Percentiles rank a stretch among this genome's conserved stretches.
Conservation (phyloP, 2,797 vertebrate genomes). For the Lithobates sylvaticus region DNA sequence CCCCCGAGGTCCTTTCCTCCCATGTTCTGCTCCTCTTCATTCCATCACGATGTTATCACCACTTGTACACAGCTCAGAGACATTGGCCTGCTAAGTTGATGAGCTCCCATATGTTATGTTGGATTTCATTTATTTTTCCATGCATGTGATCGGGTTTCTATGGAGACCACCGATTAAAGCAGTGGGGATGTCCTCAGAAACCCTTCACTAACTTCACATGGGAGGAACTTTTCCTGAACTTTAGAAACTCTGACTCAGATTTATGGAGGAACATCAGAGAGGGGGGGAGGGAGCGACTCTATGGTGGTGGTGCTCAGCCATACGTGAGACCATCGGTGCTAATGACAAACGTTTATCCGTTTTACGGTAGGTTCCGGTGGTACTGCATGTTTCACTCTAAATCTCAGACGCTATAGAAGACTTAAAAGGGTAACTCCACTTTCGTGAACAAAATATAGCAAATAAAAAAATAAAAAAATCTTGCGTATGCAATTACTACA, state of each 20-base stretch:
- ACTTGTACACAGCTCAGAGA: conserved; percentile 17
- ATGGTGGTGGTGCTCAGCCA: not conserved
- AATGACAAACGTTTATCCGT: too few relatives aligned
- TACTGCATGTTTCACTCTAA: too few relatives aligned
- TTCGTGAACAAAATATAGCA: too few relatives aligned
- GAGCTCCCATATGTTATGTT: conserved; percentile 25
- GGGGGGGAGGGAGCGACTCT: not conserved
- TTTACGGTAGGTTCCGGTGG: too few relatives aligned
- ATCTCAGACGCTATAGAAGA: too few relatives aligned
- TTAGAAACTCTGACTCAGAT: not conserved
- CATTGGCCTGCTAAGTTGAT: conserved; percentile 20
- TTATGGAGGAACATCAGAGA: not conserved
- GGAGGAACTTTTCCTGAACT: not conserved
- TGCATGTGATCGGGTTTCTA: conserved; percentile 21
- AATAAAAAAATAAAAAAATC: too few relatives aligned
- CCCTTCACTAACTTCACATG: not conserved
- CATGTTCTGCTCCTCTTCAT: not conserved
- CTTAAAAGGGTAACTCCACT: too few relatives aligned
- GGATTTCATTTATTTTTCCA: conserved; percentile 24
- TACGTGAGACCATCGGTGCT: too few relatives aligned
- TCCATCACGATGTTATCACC: conserved; percentile 5
- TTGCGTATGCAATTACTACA: too few relatives aligned
- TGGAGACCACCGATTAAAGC: not conserved
- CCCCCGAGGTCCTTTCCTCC: not conserved
- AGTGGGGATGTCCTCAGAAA: not conserved